Evolutionary conservation across 2,113 vertebrate species (phyloP), one percentile per base, ranked within the genome.

Genomic region (Anarhynchus alexandrinus): DNA sequence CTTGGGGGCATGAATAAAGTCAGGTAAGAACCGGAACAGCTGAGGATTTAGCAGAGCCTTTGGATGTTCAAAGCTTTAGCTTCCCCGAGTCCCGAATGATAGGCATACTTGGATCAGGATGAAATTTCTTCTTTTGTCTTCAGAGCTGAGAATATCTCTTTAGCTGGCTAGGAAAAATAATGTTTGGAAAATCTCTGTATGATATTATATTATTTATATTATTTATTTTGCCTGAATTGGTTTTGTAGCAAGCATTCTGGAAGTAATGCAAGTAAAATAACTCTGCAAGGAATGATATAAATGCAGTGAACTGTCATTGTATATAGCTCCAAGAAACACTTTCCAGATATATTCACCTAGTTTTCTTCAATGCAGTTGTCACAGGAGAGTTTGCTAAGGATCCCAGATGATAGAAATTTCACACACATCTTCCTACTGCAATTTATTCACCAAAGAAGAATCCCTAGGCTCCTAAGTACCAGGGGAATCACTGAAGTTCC

Each of bases 261-360:
- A 96, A 97, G 67, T 45, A 96, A 91, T 51, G 36, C 27, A 90
- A 88, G 76, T 61, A 88, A 95, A 90, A 92, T 86, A 90, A 83
- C 45, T 93, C 79, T 70, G 51, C 9, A 88, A 90, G 54, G 30
- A 86, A 88, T 77, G 9, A 77, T 81, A 95, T 38, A 81, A 81
- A 96, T 66, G 80, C 40, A 73, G 30, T 69, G 79, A 97, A 61
- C 57, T 93, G 76, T 88, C 58, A 19, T 29, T 73, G 32, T 40
- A 65, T 57, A 49, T 61, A 89, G 70, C 78, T 93, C 61, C 58
- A 69, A 85, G 40, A 80, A 87, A 54, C 36, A n/a, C 13, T 90
- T 94, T 69, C 17, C 66, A 77, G 66, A 61, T 62, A 91, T 15
- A 77, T 85, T 76, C 74, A 82, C 49, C 65, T 49, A 36, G 36